These are phyloP conservation scores for Protonemura montana DNA, from an alignment of 2,888 invertebrate species.

Conservation along the genomic window DNA sequence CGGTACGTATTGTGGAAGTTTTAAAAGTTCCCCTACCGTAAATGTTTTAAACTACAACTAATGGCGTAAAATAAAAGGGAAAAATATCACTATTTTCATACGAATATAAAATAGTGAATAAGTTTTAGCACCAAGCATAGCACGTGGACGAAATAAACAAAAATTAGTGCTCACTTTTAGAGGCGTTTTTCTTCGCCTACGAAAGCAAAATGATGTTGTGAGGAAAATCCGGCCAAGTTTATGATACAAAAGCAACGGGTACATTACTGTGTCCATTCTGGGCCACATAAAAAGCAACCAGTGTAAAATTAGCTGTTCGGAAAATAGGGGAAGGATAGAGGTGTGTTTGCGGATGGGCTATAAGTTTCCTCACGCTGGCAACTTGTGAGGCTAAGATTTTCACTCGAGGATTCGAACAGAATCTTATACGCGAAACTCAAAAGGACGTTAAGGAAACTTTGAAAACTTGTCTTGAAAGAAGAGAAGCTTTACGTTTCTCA, in stretches of 20 bases:
- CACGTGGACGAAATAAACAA: not conserved
- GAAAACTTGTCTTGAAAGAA: not conserved
- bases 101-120: not conserved
- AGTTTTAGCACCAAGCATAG: not conserved
- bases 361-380: not conserved
- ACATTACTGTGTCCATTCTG: slow-evolving; percentile 28
- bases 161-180: slow-evolving; percentile 4
- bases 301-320: slow-evolving; percentile 39
- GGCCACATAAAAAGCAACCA: slow-evolving; percentile 40
- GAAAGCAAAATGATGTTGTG: slow-evolving; percentile 14
- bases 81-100: not conserved
- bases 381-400: not conserved
- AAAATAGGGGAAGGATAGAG: not conserved
- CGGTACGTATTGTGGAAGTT: not conserved
- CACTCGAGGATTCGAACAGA: not conserved
- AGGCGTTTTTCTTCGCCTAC: not conserved
- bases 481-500: not conserved
- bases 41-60: not conserved
- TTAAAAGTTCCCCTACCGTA: not conserved
- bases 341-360: not conserved
- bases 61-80: not conserved
- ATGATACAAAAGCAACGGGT: slow-evolving; percentile 27
- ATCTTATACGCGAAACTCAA: not conserved
- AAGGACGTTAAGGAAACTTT: not conserved
- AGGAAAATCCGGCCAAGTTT: slow-evolving; percentile 16